Conservation (phyloP, 2,888 invertebrate genomes). For the Dione juno region DNA sequence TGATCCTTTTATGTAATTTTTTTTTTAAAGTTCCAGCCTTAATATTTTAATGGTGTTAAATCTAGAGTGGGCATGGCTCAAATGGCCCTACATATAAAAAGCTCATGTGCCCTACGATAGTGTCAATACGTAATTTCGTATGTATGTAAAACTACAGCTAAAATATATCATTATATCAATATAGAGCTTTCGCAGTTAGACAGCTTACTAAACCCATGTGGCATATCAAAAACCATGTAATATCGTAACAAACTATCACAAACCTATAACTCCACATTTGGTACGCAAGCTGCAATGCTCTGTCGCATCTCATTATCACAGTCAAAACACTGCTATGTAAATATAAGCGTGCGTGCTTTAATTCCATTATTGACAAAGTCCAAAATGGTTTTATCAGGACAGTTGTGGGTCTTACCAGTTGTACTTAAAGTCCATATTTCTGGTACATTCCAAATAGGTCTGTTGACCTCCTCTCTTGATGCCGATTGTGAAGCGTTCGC, state of each 20-base stretch:
- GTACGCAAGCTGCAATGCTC: constrained; percentile 31
- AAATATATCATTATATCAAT: too few relatives aligned
- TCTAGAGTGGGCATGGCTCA: too few relatives aligned
- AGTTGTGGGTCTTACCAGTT: constrained; percentile 25
- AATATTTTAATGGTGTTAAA: too few relatives aligned
- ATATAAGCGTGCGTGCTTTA: constrained; percentile 62
- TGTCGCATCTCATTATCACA: constrained; percentile 61
- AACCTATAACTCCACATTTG: background rate
- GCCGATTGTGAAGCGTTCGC: constrained; percentile 55
- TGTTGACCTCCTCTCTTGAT: constrained; percentile 49
- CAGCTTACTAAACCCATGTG: background rate
- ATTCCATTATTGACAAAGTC: constrained; percentile 60
- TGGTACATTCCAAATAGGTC: constrained; percentile 32
- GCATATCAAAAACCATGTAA: background rate
- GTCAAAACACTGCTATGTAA: constrained; percentile 60
- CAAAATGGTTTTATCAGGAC: constrained; percentile 19
- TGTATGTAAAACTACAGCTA: too few relatives aligned
- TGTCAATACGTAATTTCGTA: too few relatives aligned
- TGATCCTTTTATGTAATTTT: too few relatives aligned
- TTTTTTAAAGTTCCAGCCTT: too few relatives aligned
- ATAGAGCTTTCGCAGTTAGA: background rate
- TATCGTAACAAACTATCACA: constrained; percentile 1
- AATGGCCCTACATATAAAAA: too few relatives aligned
- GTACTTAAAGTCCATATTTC: constrained; percentile 40
- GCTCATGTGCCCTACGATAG: too few relatives aligned